phyloP scores from a whole-genome alignment of 2,888 invertebrate genomes.

The Orthonevra nobilis region DNA sequence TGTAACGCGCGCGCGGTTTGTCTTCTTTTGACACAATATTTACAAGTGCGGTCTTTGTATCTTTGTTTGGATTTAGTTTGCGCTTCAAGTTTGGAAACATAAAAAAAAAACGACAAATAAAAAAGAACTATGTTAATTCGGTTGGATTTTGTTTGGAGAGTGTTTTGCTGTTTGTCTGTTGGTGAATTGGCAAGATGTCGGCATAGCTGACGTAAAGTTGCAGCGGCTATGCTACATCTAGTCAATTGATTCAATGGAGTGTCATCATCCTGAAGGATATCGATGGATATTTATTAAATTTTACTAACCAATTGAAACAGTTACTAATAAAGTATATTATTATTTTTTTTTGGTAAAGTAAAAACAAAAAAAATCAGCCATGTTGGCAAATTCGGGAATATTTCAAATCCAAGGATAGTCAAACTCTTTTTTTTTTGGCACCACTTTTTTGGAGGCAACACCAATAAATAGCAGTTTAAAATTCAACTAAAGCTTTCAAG shows the following conservation, averaged over 20 bases:
- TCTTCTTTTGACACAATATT: slow-evolving; percentile 9
- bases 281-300: not conserved
- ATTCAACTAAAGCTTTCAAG: too few relatives aligned
- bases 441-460: too few relatives aligned
- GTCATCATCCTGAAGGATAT: slow-evolving; percentile 71
- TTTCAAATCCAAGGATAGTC: too few relatives aligned
- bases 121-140: too few relatives aligned
- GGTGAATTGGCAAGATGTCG: slow-evolving; percentile 81
- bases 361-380: too few relatives aligned
- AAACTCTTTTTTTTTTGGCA: too few relatives aligned
- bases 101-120: slow-evolving; percentile 73
- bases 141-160: too few relatives aligned
- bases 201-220: slow-evolving; percentile 79
- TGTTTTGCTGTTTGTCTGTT: slow-evolving; percentile 73
- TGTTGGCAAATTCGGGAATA: too few relatives aligned
- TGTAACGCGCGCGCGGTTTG: slow-evolving; percentile 72
- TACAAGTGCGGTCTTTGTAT: slow-evolving; percentile 25
- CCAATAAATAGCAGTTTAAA: too few relatives aligned
- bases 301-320: too few relatives aligned
- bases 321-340: too few relatives aligned
- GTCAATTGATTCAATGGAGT: slow-evolving; percentile 79
- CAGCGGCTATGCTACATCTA: slow-evolving; percentile 81
- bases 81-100: slow-evolving; percentile 4
- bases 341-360: too few relatives aligned
- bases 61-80: slow-evolving; percentile 74